Evolutionary conservation across 53 echinoderm and acorn worm species (phyloP).

Genomic region (Echinarachnius parma): DNA sequence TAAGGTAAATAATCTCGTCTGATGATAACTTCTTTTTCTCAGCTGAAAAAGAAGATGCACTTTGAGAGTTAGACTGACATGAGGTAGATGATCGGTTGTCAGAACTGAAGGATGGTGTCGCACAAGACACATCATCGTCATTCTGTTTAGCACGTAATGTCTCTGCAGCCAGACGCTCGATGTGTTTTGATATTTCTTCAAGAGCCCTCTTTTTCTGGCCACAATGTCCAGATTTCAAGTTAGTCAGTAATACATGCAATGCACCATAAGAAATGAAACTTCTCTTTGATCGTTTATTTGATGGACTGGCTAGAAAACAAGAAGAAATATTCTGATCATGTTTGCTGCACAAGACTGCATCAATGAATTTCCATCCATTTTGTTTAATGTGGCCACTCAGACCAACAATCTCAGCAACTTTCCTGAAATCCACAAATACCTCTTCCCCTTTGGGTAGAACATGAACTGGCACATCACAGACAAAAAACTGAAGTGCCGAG

Average conservation of each 20-base stretch:
- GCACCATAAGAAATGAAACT: background rate
- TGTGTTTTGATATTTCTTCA: background rate
- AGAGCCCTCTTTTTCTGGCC: background rate
- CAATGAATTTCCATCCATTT: background rate
- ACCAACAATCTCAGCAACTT: no score
- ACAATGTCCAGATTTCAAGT: background rate
- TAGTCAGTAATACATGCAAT: background rate
- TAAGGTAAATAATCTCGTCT: conserved; percentile 49
- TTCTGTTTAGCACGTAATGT: background rate
- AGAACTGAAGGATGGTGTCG: conserved; percentile 1
- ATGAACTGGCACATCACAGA: no score
- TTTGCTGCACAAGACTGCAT: background rate
- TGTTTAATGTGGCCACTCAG: no score
- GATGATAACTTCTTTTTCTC: background rate
- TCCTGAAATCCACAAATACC: no score
- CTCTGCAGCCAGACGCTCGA: conserved; percentile 3
- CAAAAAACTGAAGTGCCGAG: no score
- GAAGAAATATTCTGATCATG: conserved; percentile 2
- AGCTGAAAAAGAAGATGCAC: conserved; percentile 3
- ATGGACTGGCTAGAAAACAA: conserved; percentile 3
- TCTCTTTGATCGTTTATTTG: conserved; percentile 5
- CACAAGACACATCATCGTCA: background rate
- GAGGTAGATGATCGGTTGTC: background rate
- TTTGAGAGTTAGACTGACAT: background rate
- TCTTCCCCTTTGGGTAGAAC: no score